Evolutionary conservation across 2,888 invertebrate species (phyloP).

Genomic region (Ophion ventricosus): DNA sequence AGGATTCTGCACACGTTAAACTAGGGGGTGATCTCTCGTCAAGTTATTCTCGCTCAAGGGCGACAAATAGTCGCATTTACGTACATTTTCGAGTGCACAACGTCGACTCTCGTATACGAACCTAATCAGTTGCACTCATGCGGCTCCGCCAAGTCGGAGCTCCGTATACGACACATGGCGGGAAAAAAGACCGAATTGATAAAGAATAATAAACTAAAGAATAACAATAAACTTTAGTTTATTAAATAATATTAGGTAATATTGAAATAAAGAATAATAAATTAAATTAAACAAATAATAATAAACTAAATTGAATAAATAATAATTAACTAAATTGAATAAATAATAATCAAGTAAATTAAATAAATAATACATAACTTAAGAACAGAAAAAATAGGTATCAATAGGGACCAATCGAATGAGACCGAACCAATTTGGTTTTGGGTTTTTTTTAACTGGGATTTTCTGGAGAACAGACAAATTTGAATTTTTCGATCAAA

Average conservation of each 20-base stretch:
- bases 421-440: too few relatives aligned
- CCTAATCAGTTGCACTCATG: constrained; percentile 42
- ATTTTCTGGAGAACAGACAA: too few relatives aligned
- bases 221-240: background rate
- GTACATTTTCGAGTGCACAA: constrained; percentile 37
- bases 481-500: too few relatives aligned
- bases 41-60: constrained; percentile 40
- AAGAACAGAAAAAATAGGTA: background rate
- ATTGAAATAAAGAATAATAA: too few relatives aligned
- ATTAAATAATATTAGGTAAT: background rate
- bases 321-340: too few relatives aligned
- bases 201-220: background rate
- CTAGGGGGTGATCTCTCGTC: constrained; percentile 4
- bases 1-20: background rate
- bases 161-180: background rate
- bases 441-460: too few relatives aligned
- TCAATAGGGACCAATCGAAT: background rate
- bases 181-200: background rate
- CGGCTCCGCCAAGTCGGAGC: constrained; percentile 25
- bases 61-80: constrained; percentile 25
- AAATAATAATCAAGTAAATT: too few relatives aligned
- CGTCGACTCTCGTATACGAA: constrained; percentile 31
- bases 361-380: too few relatives aligned
- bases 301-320: too few relatives aligned
- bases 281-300: too few relatives aligned